Conservation (phyloP, 2,888 invertebrate genomes). For the Synergus itoensis region DNA sequence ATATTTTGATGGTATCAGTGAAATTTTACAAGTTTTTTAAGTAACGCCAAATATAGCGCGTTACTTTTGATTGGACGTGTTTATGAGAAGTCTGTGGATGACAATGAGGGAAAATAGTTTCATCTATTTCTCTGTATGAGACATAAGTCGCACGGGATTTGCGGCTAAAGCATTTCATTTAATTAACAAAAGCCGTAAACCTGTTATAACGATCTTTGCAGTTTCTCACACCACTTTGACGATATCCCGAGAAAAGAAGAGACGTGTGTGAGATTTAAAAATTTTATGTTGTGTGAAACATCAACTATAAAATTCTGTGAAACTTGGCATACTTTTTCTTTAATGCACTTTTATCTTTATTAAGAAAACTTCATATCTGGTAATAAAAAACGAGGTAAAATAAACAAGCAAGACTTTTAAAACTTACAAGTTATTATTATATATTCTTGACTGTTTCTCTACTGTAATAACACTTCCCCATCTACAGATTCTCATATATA, state of each 20-base stretch:
- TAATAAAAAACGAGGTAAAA: not conserved
- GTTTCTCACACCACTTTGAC: not conserved
- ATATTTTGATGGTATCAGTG: no score
- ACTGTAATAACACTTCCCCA: not conserved
- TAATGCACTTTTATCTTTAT: not conserved
- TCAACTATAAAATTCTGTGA: not conserved
- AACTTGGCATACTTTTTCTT: not conserved
- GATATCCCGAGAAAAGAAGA: not conserved
- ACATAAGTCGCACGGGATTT: not conserved
- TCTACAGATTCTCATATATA: not conserved
- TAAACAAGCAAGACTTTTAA: not conserved
- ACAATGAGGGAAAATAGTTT: not conserved
- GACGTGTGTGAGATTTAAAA: not conserved
- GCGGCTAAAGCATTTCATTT: not conserved
- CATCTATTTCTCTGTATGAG: not conserved
- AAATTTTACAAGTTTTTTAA: no score
- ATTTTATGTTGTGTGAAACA: not conserved
- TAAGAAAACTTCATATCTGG: not conserved
- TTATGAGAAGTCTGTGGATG: not conserved
- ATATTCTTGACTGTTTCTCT: not conserved
- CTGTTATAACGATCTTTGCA: not conserved
- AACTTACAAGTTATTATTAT: not conserved
- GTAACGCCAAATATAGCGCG: no score
- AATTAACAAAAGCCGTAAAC: not conserved
- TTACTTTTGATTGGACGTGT: no score